Evolutionary conservation across 2,888 invertebrate genomes (phyloP).

Genomic region (Erannis defoliaria): DNA sequence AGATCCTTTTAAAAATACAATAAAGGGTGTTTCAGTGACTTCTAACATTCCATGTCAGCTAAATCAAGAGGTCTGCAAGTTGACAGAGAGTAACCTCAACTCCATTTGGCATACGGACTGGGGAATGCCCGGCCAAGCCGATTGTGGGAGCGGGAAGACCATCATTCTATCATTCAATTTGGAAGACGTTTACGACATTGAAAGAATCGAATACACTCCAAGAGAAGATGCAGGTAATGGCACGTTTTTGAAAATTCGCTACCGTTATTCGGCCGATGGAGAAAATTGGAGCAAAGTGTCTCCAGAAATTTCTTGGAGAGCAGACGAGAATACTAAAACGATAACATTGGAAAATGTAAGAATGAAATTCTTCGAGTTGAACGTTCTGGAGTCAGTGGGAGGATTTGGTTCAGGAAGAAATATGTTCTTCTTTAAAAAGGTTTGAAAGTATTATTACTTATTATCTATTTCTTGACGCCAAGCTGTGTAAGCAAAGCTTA

Average conservation of each 20-base stretch:
- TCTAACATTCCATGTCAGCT: slow-evolving; percentile 63
- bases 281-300: slow-evolving; percentile 61
- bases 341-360: slow-evolving; percentile 54
- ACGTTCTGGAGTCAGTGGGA: slow-evolving; percentile 62
- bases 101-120: slow-evolving; percentile 65
- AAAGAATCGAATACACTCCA: slow-evolving; percentile 69
- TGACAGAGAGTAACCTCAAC: slow-evolving; percentile 54
- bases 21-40: slow-evolving; percentile 58
- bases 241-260: slow-evolving; percentile 64
- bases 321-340: slow-evolving; percentile 59
- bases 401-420: slow-evolving; percentile 72
- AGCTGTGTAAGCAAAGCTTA: no score
- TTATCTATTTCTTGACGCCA: background rate
- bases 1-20: slow-evolving; percentile 58
- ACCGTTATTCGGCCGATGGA: slow-evolving; percentile 62
- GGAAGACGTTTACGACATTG: slow-evolving; percentile 55
- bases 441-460: slow-evolving; percentile 2
- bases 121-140: slow-evolving; percentile 51
- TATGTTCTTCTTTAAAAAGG: slow-evolving; percentile 57
- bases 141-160: slow-evolving; percentile 48
- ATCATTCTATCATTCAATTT: slow-evolving; percentile 64
- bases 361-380: slow-evolving; percentile 64
- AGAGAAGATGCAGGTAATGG: slow-evolving; percentile 72
- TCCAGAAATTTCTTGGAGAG: slow-evolving; percentile 54
- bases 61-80: slow-evolving; percentile 56